Base-by-base conservation (phyloP, 2,888 invertebrate species). In the Cyclophora punctaria region DNA sequence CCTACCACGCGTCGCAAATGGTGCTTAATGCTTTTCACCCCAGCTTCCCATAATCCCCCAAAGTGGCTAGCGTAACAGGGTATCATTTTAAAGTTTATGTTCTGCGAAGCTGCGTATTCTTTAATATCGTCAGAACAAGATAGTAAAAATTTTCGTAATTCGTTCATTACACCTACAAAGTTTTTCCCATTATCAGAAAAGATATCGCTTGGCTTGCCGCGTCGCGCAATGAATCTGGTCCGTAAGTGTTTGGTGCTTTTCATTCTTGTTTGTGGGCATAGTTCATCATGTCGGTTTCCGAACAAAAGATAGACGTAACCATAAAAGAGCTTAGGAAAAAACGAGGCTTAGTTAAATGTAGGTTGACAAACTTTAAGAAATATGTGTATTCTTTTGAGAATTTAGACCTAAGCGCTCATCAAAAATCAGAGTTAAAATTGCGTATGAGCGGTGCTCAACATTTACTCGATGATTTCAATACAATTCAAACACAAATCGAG, bases 21-120 rank as follows among this genome's bases (percentile, higher is more conserved):
- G 7, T 49, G 35, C 34, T 63, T 64, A 0, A 57, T 55, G 3
- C 56, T 52, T 34, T 54, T 52, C 0, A 64, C 47, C 0, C 58
- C 62, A 0, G 60, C 59, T 45, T 62, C 61, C 63, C 61, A 63
- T 4, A 63, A 47, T 7, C 62, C 64, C 5, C 64, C 61, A 48
- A 48, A 48, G 33, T 48, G n/a, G 2, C 43, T 43, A 48, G 48
- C 48, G 37, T 48, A 44, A 6, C 43, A 44, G 35, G 48, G 48
- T 6, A 44, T 43, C 20, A 20, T 20, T 20, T 20, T 20, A 20
- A 20, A 20, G 20, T 20, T 20, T 20, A 20, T 20, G 20, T 20
- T 20, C 20, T 20, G 20, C 20, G 20, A 20, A 20, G 20, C 2
- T 20, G 20, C 20, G 20, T 20, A 20, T 20, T 20, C 20, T 20